Base-by-base conservation (phyloP, 2,113 vertebrate genomes). In the Pomatorhinus ruficollis region DNA sequence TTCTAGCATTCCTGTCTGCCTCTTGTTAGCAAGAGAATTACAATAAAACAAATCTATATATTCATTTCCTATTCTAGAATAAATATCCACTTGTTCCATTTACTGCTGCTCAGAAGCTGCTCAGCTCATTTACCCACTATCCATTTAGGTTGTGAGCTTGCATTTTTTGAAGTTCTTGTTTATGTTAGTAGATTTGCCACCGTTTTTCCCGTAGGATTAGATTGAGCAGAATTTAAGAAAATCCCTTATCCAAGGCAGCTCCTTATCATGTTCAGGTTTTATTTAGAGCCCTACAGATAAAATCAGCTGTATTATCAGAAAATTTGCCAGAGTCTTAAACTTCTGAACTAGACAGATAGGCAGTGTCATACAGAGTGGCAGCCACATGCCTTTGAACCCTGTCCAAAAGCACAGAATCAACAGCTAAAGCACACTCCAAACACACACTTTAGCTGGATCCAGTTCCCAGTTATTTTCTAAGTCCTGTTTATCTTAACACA, bases 221-320 rank as follows among this genome's bases (percentile, higher is more conserved):
- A 25, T 0, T 28, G 53, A 85, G 57, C 40, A 83, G 31, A 77
- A 74, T 63, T 49, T 39, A 45, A 83, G 69, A 57, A 88, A 92
- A 81, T 74, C 35, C 35, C 27, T 75, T 91, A 77, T 69, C 49
- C 54, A 39, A 93, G 53, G 53, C 75, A 92, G 24, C 13, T 83
- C 23, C 56, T 71, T 95, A 37, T 88, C 1, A 2, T 31, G 50
- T 81, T 83, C 66, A 77, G 45, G 35, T 93, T 93, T 86, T 68
- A 59, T 95, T 83, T 88, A 86, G 54, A 83, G n/a, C 30, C 63
- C 40, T 40, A 16, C 27, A 56, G 74, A 68, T 71, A 52, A 18
- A 86, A 86, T 92, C 83, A 89, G 39, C 33, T 88, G 27, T 52
- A 35, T 70, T 86, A 88, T 80, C 50, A 93, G 54, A 70, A 96